Conservation (phyloP, 30 jellyfish, hydroid and myxozoan species). For the Mastigias papua region DNA sequence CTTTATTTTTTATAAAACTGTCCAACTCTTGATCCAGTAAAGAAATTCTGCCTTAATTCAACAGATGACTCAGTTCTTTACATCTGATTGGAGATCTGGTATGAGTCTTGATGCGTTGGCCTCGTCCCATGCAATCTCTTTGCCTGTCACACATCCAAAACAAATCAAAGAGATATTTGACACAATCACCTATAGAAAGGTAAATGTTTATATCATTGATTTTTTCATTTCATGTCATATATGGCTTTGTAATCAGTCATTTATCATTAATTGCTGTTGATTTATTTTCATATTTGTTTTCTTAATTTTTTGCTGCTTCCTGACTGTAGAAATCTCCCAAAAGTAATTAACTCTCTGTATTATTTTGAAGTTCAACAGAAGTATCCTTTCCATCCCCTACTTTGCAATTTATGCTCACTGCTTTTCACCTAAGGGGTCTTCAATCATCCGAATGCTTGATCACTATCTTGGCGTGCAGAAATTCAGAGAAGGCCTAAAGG, state of each 20-base stretch:
- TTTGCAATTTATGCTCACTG: neutral
- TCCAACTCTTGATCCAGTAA: neutral
- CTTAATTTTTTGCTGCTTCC: too few species aligned
- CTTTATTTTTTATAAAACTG: too few species aligned
- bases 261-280: too few species aligned
- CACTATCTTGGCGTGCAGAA: constrained; percentile 69
- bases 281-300: too few species aligned
- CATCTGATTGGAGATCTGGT: constrained; percentile 84
- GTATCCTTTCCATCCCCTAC: neutral
- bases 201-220: too few species aligned
- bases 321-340: too few species aligned
- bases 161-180: constrained; percentile 94
- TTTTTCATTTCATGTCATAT: too few species aligned
- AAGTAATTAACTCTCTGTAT: too few species aligned
- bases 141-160: constrained; percentile 85
- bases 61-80: constrained; percentile 77
- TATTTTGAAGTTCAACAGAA: too few species aligned
- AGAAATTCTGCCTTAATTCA: neutral
- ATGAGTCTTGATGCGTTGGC: constrained; percentile 88
- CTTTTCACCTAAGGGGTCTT: constrained; percentile 77
- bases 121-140: constrained; percentile 90
- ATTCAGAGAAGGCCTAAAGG: constrained; percentile 81
- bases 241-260: too few species aligned
- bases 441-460: constrained; percentile 93
- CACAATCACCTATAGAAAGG: constrained; percentile 91